phyloP scores from a whole-genome alignment of 2,113 vertebrate species.

The Sturnus vulgaris region DNA sequence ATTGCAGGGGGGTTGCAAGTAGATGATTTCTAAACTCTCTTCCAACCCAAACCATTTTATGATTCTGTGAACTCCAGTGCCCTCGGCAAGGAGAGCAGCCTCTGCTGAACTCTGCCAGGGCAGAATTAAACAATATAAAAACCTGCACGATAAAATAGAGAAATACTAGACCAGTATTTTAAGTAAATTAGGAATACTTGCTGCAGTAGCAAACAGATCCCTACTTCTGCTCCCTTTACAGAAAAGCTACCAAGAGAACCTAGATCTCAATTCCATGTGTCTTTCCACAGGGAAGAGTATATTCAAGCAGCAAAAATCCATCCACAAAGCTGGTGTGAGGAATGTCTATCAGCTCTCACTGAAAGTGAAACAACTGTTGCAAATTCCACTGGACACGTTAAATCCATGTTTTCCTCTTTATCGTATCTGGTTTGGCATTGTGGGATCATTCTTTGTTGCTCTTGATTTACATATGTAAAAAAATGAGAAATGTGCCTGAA shows the following conservation, averaged over 20 bases:
- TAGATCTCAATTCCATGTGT: not conserved
- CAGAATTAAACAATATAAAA: not conserved
- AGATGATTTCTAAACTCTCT: not conserved
- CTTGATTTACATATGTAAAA: not conserved
- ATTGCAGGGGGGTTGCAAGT: not conserved
- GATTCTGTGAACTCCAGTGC: not conserved
- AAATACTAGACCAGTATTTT: not conserved
- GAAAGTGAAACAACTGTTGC: not conserved
- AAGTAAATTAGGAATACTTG: not conserved
- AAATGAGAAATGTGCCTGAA: not conserved
- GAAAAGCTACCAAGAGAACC: not conserved
- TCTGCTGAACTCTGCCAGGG: not conserved
- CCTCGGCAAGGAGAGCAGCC: not conserved
- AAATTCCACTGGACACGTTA: not conserved
- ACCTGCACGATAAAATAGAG: rapidly evolving
- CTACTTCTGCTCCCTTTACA: not conserved
- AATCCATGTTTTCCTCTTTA: not conserved
- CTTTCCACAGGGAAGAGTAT: not conserved
- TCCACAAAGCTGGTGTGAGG: not conserved
- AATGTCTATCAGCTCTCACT: not conserved
- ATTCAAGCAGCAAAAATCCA: not conserved
- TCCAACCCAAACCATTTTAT: not conserved
- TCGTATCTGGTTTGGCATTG: not conserved
- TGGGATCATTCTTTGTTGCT: not conserved
- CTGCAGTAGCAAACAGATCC: not conserved